Evolutionary conservation across 1,140 invertebrate species (phyloP), one percentile per base, ranked within the genome.

Genomic region (Sinonovacula constricta): DNA sequence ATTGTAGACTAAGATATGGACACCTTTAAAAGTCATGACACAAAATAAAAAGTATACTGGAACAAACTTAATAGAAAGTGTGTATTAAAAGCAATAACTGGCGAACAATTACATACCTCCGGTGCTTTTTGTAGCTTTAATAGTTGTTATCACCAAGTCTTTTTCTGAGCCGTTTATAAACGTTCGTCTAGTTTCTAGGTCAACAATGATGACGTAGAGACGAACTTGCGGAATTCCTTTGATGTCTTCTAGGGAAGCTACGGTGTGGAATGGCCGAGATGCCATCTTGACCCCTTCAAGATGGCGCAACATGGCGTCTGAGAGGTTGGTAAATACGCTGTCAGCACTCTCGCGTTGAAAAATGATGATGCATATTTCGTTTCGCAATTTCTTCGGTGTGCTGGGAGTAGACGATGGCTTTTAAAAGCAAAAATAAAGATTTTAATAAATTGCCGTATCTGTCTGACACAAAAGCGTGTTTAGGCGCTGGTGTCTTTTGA

Each of bases 181-280:
- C 31, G 34, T 36, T 2, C 65, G 57, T 49, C 66, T 70, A 36
- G 80, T 65, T 59, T 83, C 80, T 45, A 79, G 63, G 54, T 87
- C 84, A 0, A 82, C 72, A 33, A 87, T 51, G 3, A 85, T 79
- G 22, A 87, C 66, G 60, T 84, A 87, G 33, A 85, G 77, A 36
- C 79, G 79, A 51, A 81, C 77, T 31, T 81, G 66, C 3, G 85
- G 85, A n/a, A 82, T 70, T 7, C 74, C 65, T 22, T 79, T 66
- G 26, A 87, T 36, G 36, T 76, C 57, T n/a, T 87, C 85, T 26
- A 72, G 69, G 3, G 79, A 66, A 31, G 82, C 77, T 15, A 87
- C 79, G 18, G 79, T 67, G 66, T 82, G 80, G 60, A 78, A 80
- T 1, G 81, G 80, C 31, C 67, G 76, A 2, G 75, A 63, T 26